Evolutionary conservation across 2,888 invertebrate species (phyloP).

Genomic region (Parochlus steinenii): DNA sequence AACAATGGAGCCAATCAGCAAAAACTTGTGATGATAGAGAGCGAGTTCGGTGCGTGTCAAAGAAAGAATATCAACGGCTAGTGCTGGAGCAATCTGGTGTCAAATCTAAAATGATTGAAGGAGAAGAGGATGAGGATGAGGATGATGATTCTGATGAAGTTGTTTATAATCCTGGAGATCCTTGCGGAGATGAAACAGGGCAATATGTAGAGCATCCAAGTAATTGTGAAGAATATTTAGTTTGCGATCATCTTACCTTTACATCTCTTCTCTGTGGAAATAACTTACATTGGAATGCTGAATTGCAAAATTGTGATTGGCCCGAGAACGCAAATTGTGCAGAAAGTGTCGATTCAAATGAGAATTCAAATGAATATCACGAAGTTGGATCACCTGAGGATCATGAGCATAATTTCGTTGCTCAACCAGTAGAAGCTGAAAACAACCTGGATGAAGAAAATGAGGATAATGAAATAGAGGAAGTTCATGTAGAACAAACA

Average conservation of each 20-base stretch:
- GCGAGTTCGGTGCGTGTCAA: constrained; percentile 40
- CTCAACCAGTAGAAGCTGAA: constrained; percentile 12
- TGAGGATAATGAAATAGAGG: constrained; percentile 16
- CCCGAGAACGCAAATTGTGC: constrained; percentile 45
- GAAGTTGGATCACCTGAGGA: constrained; percentile 15
- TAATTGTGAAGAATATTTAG: constrained; percentile 56
- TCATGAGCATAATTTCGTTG: constrained; percentile 14
- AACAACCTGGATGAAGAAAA: constrained; percentile 11
- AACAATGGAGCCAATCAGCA: constrained; percentile 50
- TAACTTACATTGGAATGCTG: constrained; percentile 58
- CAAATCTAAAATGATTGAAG: constrained; percentile 1
- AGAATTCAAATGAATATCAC: constrained; percentile 13
- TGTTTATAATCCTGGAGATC: constrained; percentile 45
- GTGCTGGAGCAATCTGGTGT: constrained; percentile 17
- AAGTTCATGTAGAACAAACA: constrained; percentile 14
- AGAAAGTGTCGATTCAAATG: constrained; percentile 14
- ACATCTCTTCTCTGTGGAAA: constrained; percentile 53
- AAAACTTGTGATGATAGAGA: constrained; percentile 62
- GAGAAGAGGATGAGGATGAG: constrained; percentile 27
- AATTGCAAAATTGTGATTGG: constrained; percentile 54
- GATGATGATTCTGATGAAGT: constrained; percentile 46
- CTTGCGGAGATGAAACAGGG: constrained; percentile 45
- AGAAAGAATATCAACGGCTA: constrained; percentile 21
- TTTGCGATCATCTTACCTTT: constrained; percentile 64
- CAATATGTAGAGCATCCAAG: constrained; percentile 44